These are phyloP conservation scores for Peromyscus nudipes DNA, from an alignment of 2,797 vertebrate genomes.

Conservation along the genomic window DNA sequence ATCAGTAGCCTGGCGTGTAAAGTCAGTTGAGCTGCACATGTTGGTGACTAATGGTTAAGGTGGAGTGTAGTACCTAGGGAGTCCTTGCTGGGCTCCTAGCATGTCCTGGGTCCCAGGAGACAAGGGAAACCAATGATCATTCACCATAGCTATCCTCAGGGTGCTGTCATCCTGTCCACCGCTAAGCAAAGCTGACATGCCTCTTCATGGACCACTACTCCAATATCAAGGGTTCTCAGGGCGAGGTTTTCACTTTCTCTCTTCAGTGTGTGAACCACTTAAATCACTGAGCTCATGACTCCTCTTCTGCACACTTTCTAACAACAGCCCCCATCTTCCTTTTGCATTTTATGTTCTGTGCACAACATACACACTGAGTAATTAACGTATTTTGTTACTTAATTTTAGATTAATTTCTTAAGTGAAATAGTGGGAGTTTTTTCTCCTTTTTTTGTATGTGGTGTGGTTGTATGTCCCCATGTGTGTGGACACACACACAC, in stretches of 20 bases:
- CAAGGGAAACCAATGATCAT: not conserved
- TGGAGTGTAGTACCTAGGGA: not conserved
- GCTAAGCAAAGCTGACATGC: not conserved
- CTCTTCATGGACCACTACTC: not conserved
- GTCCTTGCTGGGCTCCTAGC: not conserved
- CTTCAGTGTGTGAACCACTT: not conserved
- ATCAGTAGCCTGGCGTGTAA: not conserved
- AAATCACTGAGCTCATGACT: not conserved
- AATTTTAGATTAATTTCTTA: slow-evolving; percentile 24
- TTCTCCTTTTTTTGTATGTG: not conserved
- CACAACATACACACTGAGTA: not conserved
- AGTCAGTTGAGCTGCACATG: not conserved
- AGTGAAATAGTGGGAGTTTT: not conserved
- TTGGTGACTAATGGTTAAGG: not conserved
- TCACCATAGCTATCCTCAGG: fast-evolving
- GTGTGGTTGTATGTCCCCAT: not conserved
- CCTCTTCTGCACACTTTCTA: not conserved
- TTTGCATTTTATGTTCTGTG: not conserved
- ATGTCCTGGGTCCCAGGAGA: not conserved
- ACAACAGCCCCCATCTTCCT: not conserved
- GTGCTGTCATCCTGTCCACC: not conserved
- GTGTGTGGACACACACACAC: too few species aligned
- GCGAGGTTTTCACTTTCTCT: not conserved
- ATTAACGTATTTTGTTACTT: not conserved
- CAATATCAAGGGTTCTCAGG: not conserved